phyloP scores from a whole-genome alignment of 2,113 vertebrate species.

The Tonatia bakeri region DNA sequence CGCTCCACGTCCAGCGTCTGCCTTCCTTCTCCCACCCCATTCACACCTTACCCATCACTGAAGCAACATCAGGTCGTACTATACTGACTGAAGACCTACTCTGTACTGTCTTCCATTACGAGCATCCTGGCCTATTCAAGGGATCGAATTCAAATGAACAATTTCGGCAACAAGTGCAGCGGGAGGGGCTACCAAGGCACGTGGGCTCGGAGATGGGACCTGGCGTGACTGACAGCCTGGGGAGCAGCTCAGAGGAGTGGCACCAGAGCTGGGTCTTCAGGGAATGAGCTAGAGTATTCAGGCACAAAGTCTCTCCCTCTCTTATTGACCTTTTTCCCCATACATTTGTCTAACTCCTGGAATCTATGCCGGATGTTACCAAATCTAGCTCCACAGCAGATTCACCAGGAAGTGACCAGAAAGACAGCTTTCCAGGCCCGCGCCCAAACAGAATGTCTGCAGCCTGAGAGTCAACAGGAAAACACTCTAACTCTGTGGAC shows the following conservation, averaged over 20 bases:
- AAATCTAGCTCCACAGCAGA: neutral
- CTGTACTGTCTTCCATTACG: neutral
- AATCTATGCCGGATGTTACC: neutral
- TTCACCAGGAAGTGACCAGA: neutral
- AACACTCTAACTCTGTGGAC: neutral
- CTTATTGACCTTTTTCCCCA: no score
- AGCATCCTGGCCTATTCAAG: neutral
- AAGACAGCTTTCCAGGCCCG: neutral
- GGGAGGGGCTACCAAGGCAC: neutral
- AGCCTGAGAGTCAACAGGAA: neutral
- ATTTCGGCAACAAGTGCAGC: neutral
- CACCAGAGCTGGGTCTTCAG: neutral
- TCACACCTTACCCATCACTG: neutral
- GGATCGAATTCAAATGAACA: neutral
- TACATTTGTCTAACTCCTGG: neutral
- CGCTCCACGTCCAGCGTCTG: neutral
- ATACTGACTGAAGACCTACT: neutral
- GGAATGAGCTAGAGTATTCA: neutral
- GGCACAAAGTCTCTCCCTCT: neutral
- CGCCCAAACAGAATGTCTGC: neutral
- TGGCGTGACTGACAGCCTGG: rapidly evolving
- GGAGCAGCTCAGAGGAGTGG: neutral
- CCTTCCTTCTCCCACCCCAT: neutral
- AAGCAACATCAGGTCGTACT: neutral
- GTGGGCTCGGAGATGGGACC: neutral